These are phyloP conservation scores for Callyntrura guangdongensis DNA, from an alignment of 2,888 invertebrate genomes.

Conservation along the genomic window DNA sequence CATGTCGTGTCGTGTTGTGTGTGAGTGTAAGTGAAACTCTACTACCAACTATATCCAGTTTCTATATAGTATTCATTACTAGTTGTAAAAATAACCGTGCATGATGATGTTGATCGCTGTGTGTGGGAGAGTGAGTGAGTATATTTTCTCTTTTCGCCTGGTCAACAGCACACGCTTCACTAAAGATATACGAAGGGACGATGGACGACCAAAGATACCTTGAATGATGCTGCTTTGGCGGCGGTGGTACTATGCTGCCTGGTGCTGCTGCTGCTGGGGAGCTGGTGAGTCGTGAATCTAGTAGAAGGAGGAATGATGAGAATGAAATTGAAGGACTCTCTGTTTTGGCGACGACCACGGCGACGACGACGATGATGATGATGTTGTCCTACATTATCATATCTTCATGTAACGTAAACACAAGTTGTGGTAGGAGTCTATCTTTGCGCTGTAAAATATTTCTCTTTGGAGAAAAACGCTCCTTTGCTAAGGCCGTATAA, in stretches of 20 bases:
- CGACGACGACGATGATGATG: too few species aligned
- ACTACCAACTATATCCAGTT: background rate
- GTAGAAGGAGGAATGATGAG: background rate
- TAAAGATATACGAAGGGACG: conserved; percentile 11
- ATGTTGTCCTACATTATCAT: conserved; percentile 54
- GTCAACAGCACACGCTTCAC: conserved; percentile 32
- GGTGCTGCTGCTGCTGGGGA: background rate
- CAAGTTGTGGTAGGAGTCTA: background rate
- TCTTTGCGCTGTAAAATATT: conserved; percentile 8
- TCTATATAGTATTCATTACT: too few species aligned
- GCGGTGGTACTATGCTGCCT: background rate
- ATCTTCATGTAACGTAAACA: background rate
- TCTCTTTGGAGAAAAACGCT: background rate
- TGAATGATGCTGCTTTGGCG: conserved; percentile 4
- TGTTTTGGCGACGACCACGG: background rate
- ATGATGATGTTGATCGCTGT: background rate
- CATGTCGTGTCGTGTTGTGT: background rate
- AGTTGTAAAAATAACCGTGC: background rate
- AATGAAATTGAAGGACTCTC: conserved; percentile 26
- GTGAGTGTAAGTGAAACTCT: background rate
- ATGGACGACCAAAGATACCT: background rate
- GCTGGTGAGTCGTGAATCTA: background rate
- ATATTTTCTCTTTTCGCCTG: background rate
- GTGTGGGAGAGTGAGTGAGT: background rate
- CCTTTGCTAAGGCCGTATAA: background rate